Evolutionary conservation across 1,140 invertebrate genomes (phyloP), one percentile per base, ranked within the genome.

Genomic region (Conopomorpha cramerella): DNA sequence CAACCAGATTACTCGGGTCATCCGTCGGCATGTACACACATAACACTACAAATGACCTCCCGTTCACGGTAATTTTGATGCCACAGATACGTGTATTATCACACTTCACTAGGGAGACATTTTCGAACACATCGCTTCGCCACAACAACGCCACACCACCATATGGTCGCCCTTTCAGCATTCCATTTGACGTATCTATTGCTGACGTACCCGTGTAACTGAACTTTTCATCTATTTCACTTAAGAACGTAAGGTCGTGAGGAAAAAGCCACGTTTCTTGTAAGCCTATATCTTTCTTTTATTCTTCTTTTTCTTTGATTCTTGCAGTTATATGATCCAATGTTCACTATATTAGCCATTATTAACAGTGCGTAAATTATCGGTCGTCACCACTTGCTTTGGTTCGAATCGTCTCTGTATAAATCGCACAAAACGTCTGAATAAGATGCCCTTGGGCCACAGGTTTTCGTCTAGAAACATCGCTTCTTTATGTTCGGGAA

Each of bases 61-160:
- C n/a, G n/a, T n/a, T n/a, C n/a, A n/a, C n/a, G n/a, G n/a, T n/a
- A n/a, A n/a, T n/a, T 15, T 35, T 35, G 12, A 35, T 27, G 3
- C n/a, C 33, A 3, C 3, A n/a, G 2, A 35, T 16, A 35, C 33
- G 33, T n/a, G n/a, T n/a, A n/a, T n/a, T 7, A 31, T 31, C 11
- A n/a, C 30, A 31, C 12, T 14, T 6, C 14, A 14, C 16, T 8
- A 31, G 13, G 6, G 16, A 6, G 3, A 31, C 30, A 16, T 31
- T 15, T 16, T 15, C 7, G 16, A 31, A 31, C 15, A 31, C 30
- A 31, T n/a, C 16, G 7, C 11, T 31, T 2, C 15, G 12, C 30
- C 30, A 31, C 30, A 31, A 31, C 16, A 31, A 4, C 8, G 12
- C 30, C 14, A 31, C 30, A 6, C 12, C 30, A 14, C 30, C 30